Conservation (phyloP, 1,140 invertebrate species). For the Rhyacophila brunnea region DNA sequence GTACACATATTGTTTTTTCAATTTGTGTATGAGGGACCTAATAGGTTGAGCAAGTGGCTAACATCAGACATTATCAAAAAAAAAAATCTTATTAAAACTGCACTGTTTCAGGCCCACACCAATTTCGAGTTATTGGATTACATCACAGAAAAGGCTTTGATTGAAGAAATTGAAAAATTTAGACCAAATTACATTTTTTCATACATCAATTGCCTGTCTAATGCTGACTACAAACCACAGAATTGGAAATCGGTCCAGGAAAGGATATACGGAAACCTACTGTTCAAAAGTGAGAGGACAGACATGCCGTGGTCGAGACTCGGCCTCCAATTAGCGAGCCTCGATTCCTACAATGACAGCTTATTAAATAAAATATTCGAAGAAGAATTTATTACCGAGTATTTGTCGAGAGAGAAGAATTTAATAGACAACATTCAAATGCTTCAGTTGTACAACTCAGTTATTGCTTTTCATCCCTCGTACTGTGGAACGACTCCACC, state of each 20-base stretch:
- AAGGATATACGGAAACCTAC: conserved; percentile 44
- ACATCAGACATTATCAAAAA: no score
- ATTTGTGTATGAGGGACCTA: no score
- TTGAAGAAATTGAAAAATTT: conserved; percentile 39
- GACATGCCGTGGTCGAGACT: conserved; percentile 51
- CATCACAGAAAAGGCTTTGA: conserved; percentile 45
- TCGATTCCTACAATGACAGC: conserved; percentile 55
- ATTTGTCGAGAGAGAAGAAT: conserved; percentile 44
- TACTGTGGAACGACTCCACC: conserved; percentile 45
- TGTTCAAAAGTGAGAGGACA: conserved; percentile 39
- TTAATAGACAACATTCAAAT: conserved; percentile 52
- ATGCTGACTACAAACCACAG: conserved; percentile 59
- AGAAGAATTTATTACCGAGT: conserved; percentile 44
- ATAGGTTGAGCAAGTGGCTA: no score
- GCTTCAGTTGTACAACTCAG: conserved; percentile 57
- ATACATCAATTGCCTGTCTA: conserved; percentile 52
- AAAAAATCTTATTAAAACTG: no score
- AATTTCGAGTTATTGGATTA: conserved; percentile 57
- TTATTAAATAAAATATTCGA: conserved; percentile 55
- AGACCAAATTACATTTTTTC: conserved; percentile 44
- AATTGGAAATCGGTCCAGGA: conserved; percentile 53
- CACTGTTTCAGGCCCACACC: conserved; percentile 53
- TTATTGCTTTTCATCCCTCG: conserved; percentile 53
- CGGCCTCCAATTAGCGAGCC: conserved; percentile 52
- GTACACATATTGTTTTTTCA: no score